Base-by-base conservation (phyloP, 53 echinoderm and acorn worm species). In the Hippasteria phrygiana region DNA sequence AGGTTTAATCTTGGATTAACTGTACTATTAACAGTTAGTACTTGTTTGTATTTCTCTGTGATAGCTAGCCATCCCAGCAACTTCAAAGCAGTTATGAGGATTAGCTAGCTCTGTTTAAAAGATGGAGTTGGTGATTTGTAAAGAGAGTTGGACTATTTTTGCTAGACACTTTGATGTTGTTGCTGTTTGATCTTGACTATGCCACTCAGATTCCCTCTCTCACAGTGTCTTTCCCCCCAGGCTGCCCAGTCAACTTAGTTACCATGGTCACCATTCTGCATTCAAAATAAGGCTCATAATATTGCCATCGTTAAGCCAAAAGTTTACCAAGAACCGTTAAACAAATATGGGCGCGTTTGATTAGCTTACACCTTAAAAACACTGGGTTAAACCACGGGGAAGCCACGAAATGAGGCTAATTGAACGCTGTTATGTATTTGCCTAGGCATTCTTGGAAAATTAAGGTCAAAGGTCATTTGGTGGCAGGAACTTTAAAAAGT, bases 181-280 rank as follows among this genome's bases (percentile, higher is more conserved):
- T 77, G 77, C 35, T n/a, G n/a, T n/a, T n/a, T n/a, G 29, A 27
- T 77, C 55, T 75, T 46, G 26, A 74, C 46, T 43, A 74, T 26
- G 29, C 24, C 26, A 27, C 74, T 74, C 9, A 18, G 56, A 55
- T 78, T 56, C 38, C 78, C 24, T 32, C 80, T 80, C 63, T 80
- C 80, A 80, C 80, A 80, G 63, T 80, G 80, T 80, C 80, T 80
- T 80, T 80, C 80, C 80, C 79, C 59, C 35, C 55, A 7, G 77
- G 77, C 62, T 80, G 63, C 42, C 43, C 63, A 59, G 39, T 65
- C 43, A 63, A 82, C 67, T 82, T 46, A 26, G 83, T 82, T 66
- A 67, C 69, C 83, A 67, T 69, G 69, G 83, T 33, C 8, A 47
- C 83, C 64, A 32, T 13, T 31, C 42, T 80, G 63, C 7, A 38